Base-by-base conservation (phyloP, 2,113 vertebrate genomes). In the Dasyurus viverrinus region DNA sequence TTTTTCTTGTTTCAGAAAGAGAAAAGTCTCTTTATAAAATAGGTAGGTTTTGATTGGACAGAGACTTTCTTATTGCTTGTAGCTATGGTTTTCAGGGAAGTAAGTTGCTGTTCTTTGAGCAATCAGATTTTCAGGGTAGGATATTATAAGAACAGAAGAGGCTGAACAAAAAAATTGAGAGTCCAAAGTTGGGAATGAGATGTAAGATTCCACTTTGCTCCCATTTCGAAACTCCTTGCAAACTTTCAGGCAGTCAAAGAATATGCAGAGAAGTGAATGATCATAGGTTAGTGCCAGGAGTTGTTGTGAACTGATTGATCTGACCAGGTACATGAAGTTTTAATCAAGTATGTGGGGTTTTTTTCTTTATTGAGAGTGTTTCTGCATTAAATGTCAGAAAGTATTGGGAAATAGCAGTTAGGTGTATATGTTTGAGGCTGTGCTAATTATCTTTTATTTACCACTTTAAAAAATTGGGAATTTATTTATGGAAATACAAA, bases 391-490 rank as follows among this genome's bases (percentile, higher is more conserved):
- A 93, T 57, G 54, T 50, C 93, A 93, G 10, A 55, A 53, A 94
- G 90, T 95, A 95, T 27, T 3, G 91, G 89, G 90, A 14, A 95
- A 89, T 52, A 95, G 93, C 92, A 93, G 91, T 89, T 27, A 48
- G 93, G 95, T 55, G 89, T 16, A 48, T 84, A 53, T 89, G 27
- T 92, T 92, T 93, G 57, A 55, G 89, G n/a, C 16, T 42, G 16
- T 76, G 4, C 19, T n/a, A 76, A 14, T 76, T n/a, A 90, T 94
- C 22, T 12, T 90, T 93, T 94, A 89, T 94, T 95, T 53, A 90
- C 54, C 47, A 94, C 22, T 95, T 97, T 95, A 27, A 96, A 95
- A 94, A 94, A 95, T 93, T 94, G 26, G 26, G 54, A 97, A 55
- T 57, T 90, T 92, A 95, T 53, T 90, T 68, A 68, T 90, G 60